Evolutionary conservation across 2,888 invertebrate genomes (phyloP).

Genomic region (Diaphora mendica): DNA sequence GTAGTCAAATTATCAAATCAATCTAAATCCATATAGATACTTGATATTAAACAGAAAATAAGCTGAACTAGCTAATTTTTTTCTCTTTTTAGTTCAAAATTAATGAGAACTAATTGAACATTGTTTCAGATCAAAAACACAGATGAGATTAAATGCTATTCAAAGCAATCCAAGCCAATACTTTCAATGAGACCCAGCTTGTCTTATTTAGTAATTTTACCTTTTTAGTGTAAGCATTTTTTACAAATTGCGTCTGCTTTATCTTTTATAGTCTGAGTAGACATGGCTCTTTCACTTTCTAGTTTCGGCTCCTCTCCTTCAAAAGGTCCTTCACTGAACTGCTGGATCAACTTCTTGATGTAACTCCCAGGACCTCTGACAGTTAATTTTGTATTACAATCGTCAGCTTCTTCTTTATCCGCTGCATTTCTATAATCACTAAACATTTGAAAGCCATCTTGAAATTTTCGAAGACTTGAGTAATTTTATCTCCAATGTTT

Average conservation of each 20-base stretch:
- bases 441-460: slow-evolving; percentile 74
- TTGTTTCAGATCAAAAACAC: background rate
- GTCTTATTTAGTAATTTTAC: slow-evolving; percentile 72
- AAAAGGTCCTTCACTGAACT: slow-evolving; percentile 81
- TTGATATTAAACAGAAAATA: too few species aligned
- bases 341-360: slow-evolving; percentile 82
- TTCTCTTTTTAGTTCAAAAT: background rate
- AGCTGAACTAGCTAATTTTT: too few species aligned
- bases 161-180: background rate
- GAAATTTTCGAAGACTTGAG: slow-evolving; percentile 74
- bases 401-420: slow-evolving; percentile 59
- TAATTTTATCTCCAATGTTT: slow-evolving; percentile 73
- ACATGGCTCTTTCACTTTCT: slow-evolving; percentile 72
- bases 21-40: too few species aligned
- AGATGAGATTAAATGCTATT: background rate
- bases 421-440: slow-evolving; percentile 61
- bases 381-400: slow-evolving; percentile 70
- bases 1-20: too few species aligned
- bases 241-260: slow-evolving; percentile 83
- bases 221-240: slow-evolving; percentile 84
- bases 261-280: slow-evolving; percentile 74
- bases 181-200: background rate
- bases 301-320: slow-evolving; percentile 75
- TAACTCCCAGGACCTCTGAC: slow-evolving; percentile 81
- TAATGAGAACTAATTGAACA: background rate